A percentile compares a stretch with the other conserved stretches of the same genome.
phyloP scores from a whole-genome alignment of 2,113 vertebrate species.

The Gambusia affinis region DNA sequence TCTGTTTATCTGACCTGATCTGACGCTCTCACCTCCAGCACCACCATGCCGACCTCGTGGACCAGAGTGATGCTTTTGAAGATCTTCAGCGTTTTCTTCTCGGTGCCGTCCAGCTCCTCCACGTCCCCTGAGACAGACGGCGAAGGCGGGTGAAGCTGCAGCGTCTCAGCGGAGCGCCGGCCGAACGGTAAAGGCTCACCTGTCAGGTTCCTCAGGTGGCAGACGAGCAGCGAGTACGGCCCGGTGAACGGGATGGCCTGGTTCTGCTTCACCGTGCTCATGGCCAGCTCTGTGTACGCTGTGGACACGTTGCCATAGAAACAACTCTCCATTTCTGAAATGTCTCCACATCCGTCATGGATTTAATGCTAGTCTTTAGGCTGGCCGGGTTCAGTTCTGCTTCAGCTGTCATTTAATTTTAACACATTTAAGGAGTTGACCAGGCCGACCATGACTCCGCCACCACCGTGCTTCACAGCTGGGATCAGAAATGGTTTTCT shows the following conservation, averaged over 20 bases:
- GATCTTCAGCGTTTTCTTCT: slow-evolving; percentile 91
- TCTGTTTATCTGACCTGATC: not conserved
- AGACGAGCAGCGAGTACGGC: slow-evolving; percentile 88
- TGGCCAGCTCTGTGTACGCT: slow-evolving; percentile 96
- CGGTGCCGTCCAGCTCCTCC: slow-evolving; percentile 92
- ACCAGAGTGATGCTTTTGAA: slow-evolving; percentile 93
- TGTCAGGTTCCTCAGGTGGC: slow-evolving; percentile 91
- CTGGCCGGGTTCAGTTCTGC: too few relatives aligned
- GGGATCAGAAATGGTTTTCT: too few relatives aligned
- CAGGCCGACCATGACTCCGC: too few relatives aligned
- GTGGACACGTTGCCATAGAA: slow-evolving; percentile 11
- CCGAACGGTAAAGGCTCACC: slow-evolving; percentile 69
- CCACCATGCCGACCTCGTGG: slow-evolving; percentile 91
- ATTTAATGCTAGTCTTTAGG: too few relatives aligned
- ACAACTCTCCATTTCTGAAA: too few relatives aligned
- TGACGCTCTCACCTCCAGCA: slow-evolving; percentile 86
- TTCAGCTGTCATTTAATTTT: too few relatives aligned
- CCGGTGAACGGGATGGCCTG: slow-evolving; percentile 95
- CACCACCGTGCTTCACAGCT: too few relatives aligned
- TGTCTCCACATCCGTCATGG: not conserved
- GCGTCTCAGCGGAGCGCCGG: not conserved
- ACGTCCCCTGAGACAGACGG: slow-evolving; percentile 85
- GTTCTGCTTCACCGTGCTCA: slow-evolving; percentile 97
- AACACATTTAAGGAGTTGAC: too few relatives aligned
- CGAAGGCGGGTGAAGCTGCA: not conserved